Evolutionary conservation across 2,797 vertebrate genomes (phyloP).

Genomic region (Melanogrammus aeglefinus): DNA sequence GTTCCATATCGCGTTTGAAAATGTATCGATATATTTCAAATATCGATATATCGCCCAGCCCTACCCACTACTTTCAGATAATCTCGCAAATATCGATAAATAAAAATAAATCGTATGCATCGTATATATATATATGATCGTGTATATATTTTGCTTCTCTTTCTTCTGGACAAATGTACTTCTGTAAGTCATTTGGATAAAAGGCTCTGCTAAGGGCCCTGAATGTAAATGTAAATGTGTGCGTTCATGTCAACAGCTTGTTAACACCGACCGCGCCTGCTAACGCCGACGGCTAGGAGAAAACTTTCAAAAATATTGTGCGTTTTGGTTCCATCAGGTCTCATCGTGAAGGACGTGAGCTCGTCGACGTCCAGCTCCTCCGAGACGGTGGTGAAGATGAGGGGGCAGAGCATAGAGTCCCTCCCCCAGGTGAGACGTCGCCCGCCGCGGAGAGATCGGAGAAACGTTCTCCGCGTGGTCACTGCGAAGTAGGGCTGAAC

Average conservation of each 20-base stretch:
- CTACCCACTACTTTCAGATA: neutral
- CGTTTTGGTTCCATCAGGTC: slow-evolving; percentile 67
- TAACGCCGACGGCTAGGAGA: neutral
- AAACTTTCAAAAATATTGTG: neutral
- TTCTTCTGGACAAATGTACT: no score
- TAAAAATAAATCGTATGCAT: no score
- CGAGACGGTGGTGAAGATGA: slow-evolving; percentile 94
- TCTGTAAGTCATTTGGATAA: no score
- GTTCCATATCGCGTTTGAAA: no score
- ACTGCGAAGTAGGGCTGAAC: no score
- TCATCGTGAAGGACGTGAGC: slow-evolving; percentile 93
- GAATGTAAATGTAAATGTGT: no score
- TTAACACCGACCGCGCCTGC: neutral
- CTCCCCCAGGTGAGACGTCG: slow-evolving; percentile 84
- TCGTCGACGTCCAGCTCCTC: slow-evolving; percentile 98
- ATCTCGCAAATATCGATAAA: no score
- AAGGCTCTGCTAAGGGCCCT: no score
- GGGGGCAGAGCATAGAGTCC: slow-evolving; percentile 95
- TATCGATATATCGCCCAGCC: no score
- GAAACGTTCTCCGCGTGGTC: neutral
- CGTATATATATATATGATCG: no score
- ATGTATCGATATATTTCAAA: no score
- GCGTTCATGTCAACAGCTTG: neutral
- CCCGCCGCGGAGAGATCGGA: neutral
- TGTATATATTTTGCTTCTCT: no score